Conservation (phyloP, 2,888 invertebrate species). For the Chrysolina americana region DNA sequence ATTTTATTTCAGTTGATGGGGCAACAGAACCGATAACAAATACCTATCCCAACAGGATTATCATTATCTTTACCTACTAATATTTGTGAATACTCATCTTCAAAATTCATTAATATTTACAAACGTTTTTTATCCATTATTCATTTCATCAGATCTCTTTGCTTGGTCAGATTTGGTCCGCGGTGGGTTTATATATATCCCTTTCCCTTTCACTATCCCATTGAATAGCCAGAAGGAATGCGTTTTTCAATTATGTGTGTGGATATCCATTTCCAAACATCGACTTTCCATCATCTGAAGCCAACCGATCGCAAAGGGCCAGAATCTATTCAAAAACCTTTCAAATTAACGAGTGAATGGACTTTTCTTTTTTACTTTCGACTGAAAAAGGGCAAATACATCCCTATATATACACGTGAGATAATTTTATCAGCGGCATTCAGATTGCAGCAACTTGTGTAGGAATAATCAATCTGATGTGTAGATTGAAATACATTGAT, state of each 20-base stretch:
- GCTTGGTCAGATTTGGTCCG: no score
- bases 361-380: constrained; percentile 28
- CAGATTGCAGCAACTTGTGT: constrained; percentile 27
- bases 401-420: constrained; percentile 32
- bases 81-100: no score
- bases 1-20: no score
- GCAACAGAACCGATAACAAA: no score
- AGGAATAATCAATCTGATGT: constrained; percentile 41
- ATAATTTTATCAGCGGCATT: constrained; percentile 34
- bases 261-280: constrained; percentile 20
- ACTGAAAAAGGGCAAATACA: constrained; percentile 24
- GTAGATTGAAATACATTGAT: constrained; percentile 54
- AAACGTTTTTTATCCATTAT: no score
- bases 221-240: neutral
- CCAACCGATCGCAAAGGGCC: constrained; percentile 25
- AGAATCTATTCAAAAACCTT: constrained; percentile 38
- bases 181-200: no score
- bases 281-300: constrained; percentile 14
- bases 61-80: no score
- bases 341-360: constrained; percentile 42
- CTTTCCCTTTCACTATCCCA: no score
- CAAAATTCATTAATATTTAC: no score
- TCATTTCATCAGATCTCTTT: no score
- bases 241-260: neutral
- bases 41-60: no score